phyloP scores from a whole-genome alignment of 2,888 invertebrate genomes.

The Ashinkailepas kermadecensis region DNA sequence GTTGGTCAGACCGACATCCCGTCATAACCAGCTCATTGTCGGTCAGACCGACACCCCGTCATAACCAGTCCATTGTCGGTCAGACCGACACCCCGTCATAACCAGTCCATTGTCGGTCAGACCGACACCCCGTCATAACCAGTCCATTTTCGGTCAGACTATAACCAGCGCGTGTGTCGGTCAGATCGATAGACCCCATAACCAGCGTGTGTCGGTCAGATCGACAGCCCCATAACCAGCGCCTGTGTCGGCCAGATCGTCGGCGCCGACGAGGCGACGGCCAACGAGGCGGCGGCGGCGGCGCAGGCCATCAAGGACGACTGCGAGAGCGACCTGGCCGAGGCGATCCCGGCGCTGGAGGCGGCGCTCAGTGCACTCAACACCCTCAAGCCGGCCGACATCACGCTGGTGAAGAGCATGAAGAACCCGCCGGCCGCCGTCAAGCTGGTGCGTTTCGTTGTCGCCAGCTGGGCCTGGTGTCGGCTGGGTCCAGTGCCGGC shows the following conservation, averaged over 20 bases:
- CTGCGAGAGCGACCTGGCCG: slow-evolving; percentile 86
- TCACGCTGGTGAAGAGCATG: slow-evolving; percentile 79
- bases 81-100: no score
- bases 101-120: no score
- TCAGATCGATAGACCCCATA: no score
- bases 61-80: no score
- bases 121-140: no score
- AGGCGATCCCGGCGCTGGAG: slow-evolving; percentile 74
- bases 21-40: no score
- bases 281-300: slow-evolving; percentile 75
- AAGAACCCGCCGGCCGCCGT: slow-evolving; percentile 76
- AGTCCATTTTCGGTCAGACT: no score
- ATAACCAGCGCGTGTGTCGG: no score
- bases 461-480: slow-evolving; percentile 57
- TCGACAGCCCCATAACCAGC: no score
- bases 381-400: slow-evolving; percentile 74
- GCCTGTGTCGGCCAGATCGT: slow-evolving; percentile 47
- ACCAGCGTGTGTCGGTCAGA: no score
- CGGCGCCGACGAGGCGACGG: slow-evolving; percentile 76
- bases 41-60: no score
- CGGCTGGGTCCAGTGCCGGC: neutral
- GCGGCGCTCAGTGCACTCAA: slow-evolving; percentile 66
- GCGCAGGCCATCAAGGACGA: slow-evolving; percentile 77
- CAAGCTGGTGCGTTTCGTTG: slow-evolving; percentile 57
- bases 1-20: no score